Base-by-base conservation (phyloP, 1,140 invertebrate genomes). In the Drosophila eugracilis region DNA sequence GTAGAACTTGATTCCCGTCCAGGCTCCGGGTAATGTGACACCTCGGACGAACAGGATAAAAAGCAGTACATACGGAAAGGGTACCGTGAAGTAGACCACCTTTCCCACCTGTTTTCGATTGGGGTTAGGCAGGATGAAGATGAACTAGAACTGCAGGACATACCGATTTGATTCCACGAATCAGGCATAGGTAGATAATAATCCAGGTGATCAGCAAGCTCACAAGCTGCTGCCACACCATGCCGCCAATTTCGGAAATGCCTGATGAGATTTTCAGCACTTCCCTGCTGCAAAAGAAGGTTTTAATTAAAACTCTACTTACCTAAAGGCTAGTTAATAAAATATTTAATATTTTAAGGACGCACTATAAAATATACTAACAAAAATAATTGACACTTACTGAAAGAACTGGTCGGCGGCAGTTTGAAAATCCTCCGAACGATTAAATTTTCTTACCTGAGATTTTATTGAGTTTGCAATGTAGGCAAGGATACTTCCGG, bases 321-420 rank as follows among this genome's bases (percentile, higher is more conserved):
- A n/a, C n/a, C n/a, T n/a, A n/a, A n/a, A n/a, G n/a, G n/a, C n/a
- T n/a, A n/a, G n/a, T n/a, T n/a, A n/a, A n/a, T n/a, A n/a, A n/a
- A n/a, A n/a, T n/a, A n/a, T n/a, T n/a, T n/a, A n/a, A n/a, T n/a
- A n/a, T n/a, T n/a, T n/a, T n/a, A n/a, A n/a, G n/a, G n/a, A n/a
- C n/a, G n/a, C n/a, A n/a, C n/a, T n/a, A n/a, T n/a, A n/a, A n/a
- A n/a, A n/a, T n/a, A n/a, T n/a, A n/a, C n/a, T 12, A 10, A 30
- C 12, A 1, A 30, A 10, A 30, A 1, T 22, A 6, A 54, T 3
- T 24, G 19, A 36, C 52, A 94, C 94, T 94, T 93, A 97, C 96
- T 96, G 95, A 91, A 97, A 97, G 92, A 96, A 97, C 92, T 97
- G 96, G 80, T 97, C 96, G 30, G 96, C 95, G 4, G 96, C 95